phyloP scores from a whole-genome alignment of 2,888 invertebrate species.

The Julus scanicus region DNA sequence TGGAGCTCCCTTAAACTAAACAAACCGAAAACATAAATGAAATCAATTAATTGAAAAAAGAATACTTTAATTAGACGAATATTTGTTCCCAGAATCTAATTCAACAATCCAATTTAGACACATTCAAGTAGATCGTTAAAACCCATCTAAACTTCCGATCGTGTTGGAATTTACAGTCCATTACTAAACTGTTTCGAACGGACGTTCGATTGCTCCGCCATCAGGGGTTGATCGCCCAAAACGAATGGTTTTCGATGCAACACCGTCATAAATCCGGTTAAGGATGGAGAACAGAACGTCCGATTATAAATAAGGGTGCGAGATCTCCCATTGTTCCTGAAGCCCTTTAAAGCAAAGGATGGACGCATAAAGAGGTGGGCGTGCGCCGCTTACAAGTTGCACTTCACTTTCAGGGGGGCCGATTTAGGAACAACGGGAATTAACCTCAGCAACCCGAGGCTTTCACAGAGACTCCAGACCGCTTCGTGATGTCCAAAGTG shows the following conservation, averaged over 20 bases:
- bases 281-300: background rate
- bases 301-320: background rate
- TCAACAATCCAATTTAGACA: background rate
- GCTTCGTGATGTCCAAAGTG: constrained; percentile 86
- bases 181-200: no score
- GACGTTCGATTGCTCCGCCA: background rate
- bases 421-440: constrained; percentile 58
- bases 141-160: background rate
- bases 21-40: no score
- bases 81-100: background rate
- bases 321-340: background rate
- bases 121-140: background rate
- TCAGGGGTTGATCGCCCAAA: background rate
- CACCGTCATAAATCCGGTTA: constrained; percentile 34
- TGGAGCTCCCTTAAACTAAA: no score
- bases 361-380: background rate
- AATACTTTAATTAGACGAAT: constrained; percentile 10
- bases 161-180: background rate
- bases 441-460: constrained; percentile 97
- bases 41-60: background rate
- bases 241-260: constrained; percentile 10
- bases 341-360: background rate
- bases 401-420: background rate
- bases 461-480: constrained; percentile 87
- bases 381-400: background rate